Conservation (phyloP, 2,113 vertebrate genomes). For the Pithys albifrons region DNA sequence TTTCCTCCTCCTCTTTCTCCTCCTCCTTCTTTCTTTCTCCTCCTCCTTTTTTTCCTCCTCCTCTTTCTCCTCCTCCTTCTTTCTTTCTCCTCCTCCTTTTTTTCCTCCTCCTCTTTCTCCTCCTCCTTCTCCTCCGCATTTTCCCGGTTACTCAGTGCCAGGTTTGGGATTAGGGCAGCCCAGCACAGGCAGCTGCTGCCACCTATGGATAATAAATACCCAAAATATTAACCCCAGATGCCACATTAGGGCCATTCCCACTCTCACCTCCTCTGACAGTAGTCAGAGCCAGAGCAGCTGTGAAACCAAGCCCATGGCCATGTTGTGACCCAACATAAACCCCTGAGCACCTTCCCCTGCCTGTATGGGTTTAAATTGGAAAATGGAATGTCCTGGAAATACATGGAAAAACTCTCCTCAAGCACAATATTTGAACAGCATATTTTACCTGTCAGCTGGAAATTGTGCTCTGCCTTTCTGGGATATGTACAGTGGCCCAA, state of each 20-base stretch:
- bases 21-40: background rate
- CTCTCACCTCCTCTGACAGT: background rate
- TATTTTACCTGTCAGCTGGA: background rate
- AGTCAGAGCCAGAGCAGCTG: background rate
- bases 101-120: background rate
- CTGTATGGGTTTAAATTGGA: rapidly evolving
- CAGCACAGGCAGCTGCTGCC: constrained; percentile 31
- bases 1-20: background rate
- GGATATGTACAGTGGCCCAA: background rate
- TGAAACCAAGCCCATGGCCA: background rate
- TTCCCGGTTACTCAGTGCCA: background rate
- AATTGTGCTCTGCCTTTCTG: background rate
- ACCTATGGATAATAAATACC: constrained; percentile 17
- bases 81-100: background rate
- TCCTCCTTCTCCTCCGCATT: background rate
- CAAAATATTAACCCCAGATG: background rate
- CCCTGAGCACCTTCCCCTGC: background rate
- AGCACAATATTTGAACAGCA: background rate
- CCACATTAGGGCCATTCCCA: rapidly evolving
- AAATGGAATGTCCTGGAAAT: background rate
- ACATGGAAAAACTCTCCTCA: background rate
- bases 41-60: background rate
- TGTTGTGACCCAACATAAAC: background rate
- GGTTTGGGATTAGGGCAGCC: background rate
- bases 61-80: background rate